Base-by-base conservation (phyloP, 2,888 invertebrate genomes). In the Quadriops clusia region DNA sequence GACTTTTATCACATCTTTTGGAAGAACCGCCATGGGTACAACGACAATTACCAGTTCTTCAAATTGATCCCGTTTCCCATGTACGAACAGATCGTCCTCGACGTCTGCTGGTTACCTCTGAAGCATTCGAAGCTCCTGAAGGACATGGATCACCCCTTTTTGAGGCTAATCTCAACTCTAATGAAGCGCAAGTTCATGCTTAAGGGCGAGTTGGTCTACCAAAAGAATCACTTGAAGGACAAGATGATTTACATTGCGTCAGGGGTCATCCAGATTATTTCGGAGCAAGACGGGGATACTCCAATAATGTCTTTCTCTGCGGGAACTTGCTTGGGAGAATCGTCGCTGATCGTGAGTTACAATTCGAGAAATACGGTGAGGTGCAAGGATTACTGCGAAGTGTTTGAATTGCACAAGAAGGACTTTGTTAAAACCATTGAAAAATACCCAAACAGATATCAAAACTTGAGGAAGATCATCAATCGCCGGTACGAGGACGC, bases 141-240 rank as follows among this genome's bases (percentile, higher is more conserved):
- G 31, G 17, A 20, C 14, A 30, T 33, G 20, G 33, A 36, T 26
- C 28, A 68, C 54, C 59, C 67, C 32, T 66, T 68, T 47, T 54
- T 68, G 21, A 58, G 68, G 46, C 57, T 64, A 44, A 45, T 69
- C 30, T 64, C 68, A 4, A 49, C 65, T 28, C 59, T 59, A 17
- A 67, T 70, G 67, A 58, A 54, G 44, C 67, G 65, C 40, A 63
- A 64, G 38, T 67, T 67, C 52, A 65, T 64, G 50, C 58, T 67
- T 43, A 63, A 66, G 3, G 67, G 66, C 16, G 68, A 69, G 43
- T 52, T 62, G 40, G 63, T 69, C 40, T 68, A 63, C 41, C 61
- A 55, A 41, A 64, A 67, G 42, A 64, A 64, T 43, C 61, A 65
- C 41, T 64, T 64, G 42, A 69, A 68, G 53, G 62, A 61, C 44